Percentiles rank a stretch among this genome's conserved stretches.
These are phyloP conservation scores for Parnassius smintheus DNA, from an alignment of 2,888 invertebrate species.

Conservation along the genomic window DNA sequence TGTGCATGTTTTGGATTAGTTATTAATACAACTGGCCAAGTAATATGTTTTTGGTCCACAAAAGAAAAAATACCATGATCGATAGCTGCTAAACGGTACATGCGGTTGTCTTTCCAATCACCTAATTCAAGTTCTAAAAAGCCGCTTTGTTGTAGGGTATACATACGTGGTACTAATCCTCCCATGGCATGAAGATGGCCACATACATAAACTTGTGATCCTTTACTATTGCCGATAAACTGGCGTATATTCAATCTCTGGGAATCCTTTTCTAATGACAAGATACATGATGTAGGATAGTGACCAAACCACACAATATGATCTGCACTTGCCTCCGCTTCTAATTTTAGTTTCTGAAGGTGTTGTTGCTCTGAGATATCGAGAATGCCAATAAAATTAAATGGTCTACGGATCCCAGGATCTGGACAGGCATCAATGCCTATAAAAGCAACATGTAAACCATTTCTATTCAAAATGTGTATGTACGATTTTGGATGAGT, in stretches of 20 bases:
- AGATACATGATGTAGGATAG: conserved; percentile 94
- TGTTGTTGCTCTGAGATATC: conserved; percentile 79
- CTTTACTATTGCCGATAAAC: conserved; percentile 80
- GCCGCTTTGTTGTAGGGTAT: conserved; percentile 90
- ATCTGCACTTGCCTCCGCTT: conserved; percentile 72
- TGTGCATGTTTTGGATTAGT: conserved; percentile 95
- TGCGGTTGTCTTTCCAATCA: conserved; percentile 95
- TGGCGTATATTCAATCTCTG: conserved; percentile 76
- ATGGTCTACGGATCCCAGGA: conserved; percentile 92
- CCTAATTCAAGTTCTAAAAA: conserved; percentile 93
- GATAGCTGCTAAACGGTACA: conserved; percentile 91
- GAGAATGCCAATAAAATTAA: conserved; percentile 93
- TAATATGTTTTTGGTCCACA: conserved; percentile 86
- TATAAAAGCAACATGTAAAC: conserved; percentile 88
- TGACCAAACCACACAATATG: conserved; percentile 88
- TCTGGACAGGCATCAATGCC: conserved; percentile 93
- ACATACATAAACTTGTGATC: conserved; percentile 89
- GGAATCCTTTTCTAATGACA: conserved; percentile 78
- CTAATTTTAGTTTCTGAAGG: conserved; percentile 79
- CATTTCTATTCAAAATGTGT: conserved; percentile 78
- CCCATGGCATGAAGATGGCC: conserved; percentile 94
- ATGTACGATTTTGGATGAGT: conserved; percentile 87
- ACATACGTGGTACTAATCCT: conserved; percentile 91
- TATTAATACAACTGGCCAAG: conserved; percentile 91
- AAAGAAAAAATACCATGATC: conserved; percentile 95